Base-by-base conservation (phyloP, 1,140 invertebrate species). In the Achatina immaculata region DNA sequence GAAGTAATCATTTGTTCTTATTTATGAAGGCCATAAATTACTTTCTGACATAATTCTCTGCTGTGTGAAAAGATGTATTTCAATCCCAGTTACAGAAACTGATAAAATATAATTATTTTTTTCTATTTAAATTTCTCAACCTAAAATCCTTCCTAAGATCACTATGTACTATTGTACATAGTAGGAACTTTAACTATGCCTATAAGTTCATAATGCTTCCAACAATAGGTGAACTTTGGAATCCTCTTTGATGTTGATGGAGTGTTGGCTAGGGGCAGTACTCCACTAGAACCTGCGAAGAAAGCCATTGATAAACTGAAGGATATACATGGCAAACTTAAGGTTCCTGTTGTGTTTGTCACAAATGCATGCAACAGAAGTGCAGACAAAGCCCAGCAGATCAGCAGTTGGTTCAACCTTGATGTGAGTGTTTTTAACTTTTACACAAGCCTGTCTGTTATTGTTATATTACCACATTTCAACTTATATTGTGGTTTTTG, bases 241-340 rank as follows among this genome's bases (percentile, higher is more conserved):
- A 88, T 95, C 9, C 88, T 95, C 14, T 95, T 95, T 89, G 95
- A 95, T 84, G 95, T 95, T 65, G 95, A 95, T 84, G 95, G 95
- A 24, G 95, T 95, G 0, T 91, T 95, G 83, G 94, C 94, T 0
- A 89, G 94, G 68, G 95, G 95, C 0, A 92, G 92, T 83, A 92
- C 92, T 43, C 92, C 95, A 7, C 85, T 95, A 40, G 92, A 94
- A n/a, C 92, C 93, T n/a, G 94, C 94, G 2, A 91, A 91, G 72
- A 86, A 93, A 91, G 90, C 92, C 85, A 85, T 95, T 92, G 90
- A 92, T 48, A 89, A 92, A 36, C 88, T 95, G 24, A 91, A 92
- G 74, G 93, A 94, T 83, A 38, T 89, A 16, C 87, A 93, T 81
- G 93, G 93, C 2, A 92, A 93, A 78, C 93, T 95, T 84, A 87